Evolutionary conservation across 1,140 invertebrate species (phyloP), one percentile per base, ranked within the genome.

Genomic region (Trachymyrmex cornetzi): DNA sequence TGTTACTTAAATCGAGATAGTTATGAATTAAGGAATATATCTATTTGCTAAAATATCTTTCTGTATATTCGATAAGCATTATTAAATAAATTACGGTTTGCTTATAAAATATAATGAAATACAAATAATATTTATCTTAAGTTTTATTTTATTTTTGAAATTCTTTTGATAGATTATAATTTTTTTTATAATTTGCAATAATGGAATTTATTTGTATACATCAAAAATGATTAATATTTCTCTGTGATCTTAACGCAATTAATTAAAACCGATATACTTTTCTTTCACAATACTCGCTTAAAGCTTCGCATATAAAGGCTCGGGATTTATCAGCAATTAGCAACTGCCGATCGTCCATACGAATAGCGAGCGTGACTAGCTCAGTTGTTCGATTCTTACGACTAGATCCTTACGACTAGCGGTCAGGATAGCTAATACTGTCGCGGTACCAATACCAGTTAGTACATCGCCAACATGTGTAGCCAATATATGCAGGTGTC

Each of bases 381-480:
- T 67, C 80, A 63, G 85, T 85, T 86, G 87, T 88, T 88, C 34
- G 22, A 22, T 9, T 44, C 72, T 69, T 69, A 69, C 66, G 38
- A 48, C 66, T 50, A 24, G 66, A 50, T 69, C 38, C 24, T 48
- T 69, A 22, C 75, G 84, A 82, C 53, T 59, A 72, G 77, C 79
- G 87, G 72, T 85, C 74, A 63, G 63, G 9, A 87, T 92, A 53
- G 80, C 44, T 66, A 74, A 71, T 75, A 87, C 79, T 55, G 48
- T 44, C 38, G 38, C 38, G 38, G 38, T 22, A 82, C 55, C 24
- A 59, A 44, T 72, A 75, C 79, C 57, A 66, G 87, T 79, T 79
- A 79, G 34, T 48, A 85, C 75, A 59, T 75, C 72, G 89, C 64
- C 55, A 48, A 92, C 91, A 92, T 89, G 89, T 92, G 91, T 92